Evolutionary conservation across 2,888 invertebrate genomes (phyloP).

Genomic region (Stenoptilia bipunctidactyla): DNA sequence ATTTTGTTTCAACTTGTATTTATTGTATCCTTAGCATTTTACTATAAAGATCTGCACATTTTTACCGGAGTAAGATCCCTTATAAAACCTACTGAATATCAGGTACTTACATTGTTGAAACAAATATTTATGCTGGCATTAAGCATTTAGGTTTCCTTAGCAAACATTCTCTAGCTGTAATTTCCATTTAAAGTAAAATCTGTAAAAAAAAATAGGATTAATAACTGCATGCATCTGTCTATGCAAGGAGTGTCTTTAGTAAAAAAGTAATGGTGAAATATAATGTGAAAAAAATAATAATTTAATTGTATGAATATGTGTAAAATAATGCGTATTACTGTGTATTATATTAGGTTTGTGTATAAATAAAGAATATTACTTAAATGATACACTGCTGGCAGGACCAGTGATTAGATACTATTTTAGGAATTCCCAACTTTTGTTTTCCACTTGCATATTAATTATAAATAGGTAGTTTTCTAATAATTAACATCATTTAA

Average conservation of each 20-base stretch:
- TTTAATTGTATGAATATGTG: conserved; percentile 23
- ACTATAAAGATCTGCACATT: too few species aligned
- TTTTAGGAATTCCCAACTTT: neutral
- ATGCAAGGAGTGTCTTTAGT: conserved; percentile 1
- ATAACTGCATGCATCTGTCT: too few species aligned
- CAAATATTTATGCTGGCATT: conserved; percentile 16
- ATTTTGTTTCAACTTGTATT: too few species aligned
- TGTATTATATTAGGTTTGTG: conserved; percentile 44
- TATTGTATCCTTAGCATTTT: too few species aligned
- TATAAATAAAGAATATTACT: conserved; percentile 24
- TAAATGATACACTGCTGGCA: conserved; percentile 5
- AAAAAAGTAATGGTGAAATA: conserved; percentile 15
- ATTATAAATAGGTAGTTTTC: neutral
- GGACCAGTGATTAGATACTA: conserved; percentile 4
- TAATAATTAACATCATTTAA: neutral
- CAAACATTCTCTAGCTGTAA: conserved; percentile 22
- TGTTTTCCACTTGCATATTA: neutral
- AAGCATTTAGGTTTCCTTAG: conserved; percentile 17
- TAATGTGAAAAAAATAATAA: conserved; percentile 19
- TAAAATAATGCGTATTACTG: conserved; percentile 34
- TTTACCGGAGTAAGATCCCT: too few species aligned
- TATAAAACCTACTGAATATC: too few species aligned
- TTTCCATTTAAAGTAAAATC: conserved; percentile 17
- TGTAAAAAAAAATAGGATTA: conserved; percentile 11
- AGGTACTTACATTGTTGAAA: neutral